Evolutionary conservation across 64 coral and sea anemone genomes (phyloP).

Genomic region (Exaiptasia diaphana): DNA sequence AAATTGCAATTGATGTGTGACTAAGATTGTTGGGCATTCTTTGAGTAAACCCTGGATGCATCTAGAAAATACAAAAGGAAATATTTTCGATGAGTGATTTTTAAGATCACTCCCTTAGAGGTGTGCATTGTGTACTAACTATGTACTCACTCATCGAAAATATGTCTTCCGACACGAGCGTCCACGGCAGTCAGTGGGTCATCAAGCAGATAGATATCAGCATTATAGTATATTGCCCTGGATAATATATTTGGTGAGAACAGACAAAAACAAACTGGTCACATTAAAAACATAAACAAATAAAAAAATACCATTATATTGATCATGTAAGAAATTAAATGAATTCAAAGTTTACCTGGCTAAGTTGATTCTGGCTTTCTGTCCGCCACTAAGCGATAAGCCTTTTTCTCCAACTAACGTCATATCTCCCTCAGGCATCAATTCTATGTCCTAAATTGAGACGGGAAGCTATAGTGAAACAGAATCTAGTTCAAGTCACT

Average conservation of each 20-base stretch:
- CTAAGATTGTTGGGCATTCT: conserved; percentile 66
- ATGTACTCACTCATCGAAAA: conserved; percentile 52
- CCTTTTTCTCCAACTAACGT: conserved; percentile 81
- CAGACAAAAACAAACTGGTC: not conserved
- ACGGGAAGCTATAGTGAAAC: not conserved
- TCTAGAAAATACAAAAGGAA: conserved; percentile 14
- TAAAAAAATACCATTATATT: not conserved
- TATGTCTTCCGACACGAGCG: conserved; percentile 25
- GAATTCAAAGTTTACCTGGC: conserved; percentile 38
- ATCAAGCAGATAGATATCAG: conserved; percentile 54
- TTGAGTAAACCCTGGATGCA: conserved; percentile 66
- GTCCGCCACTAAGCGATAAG: conserved; percentile 62
- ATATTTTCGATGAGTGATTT: not conserved
- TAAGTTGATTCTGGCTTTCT: conserved; percentile 71
- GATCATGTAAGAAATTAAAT: not conserved
- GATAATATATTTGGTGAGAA: not conserved
- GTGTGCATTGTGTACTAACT: not conserved
- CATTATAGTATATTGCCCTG: conserved; percentile 50
- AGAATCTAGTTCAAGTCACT: not conserved
- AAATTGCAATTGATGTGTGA: conserved; percentile 73
- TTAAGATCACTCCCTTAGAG: not conserved
- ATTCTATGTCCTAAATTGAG: conserved; percentile 53
- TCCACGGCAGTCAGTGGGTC: conserved; percentile 54
- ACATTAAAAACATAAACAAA: not conserved
- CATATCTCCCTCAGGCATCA: conserved; percentile 76